Percentiles rank a stretch among this genome's conserved stretches.
Conservation (phyloP, 2,113 vertebrate species). For the Anthoscopus minutus region DNA sequence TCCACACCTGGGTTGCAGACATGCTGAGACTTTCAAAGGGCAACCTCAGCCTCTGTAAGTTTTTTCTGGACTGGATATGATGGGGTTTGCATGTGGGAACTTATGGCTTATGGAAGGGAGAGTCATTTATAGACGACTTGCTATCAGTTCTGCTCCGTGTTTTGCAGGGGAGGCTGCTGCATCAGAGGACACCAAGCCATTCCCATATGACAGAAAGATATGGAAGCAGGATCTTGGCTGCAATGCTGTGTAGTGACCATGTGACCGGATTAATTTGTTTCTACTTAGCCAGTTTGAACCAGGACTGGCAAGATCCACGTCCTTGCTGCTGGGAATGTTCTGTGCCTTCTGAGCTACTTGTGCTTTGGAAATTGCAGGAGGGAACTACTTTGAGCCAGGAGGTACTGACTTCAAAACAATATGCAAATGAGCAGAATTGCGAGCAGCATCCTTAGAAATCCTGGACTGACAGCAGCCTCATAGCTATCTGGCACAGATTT, state of each 20-base stretch:
- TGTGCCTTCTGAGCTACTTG: neutral
- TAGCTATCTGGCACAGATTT: neutral
- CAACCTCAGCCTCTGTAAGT: rapidly evolving
- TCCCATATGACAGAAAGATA: neutral
- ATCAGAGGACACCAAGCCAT: neutral
- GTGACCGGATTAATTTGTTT: neutral
- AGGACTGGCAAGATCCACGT: neutral
- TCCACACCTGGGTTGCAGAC: neutral
- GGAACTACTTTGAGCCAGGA: neutral
- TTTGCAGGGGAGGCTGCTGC: neutral
- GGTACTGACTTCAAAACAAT: neutral
- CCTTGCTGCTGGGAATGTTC: neutral
- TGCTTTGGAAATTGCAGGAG: neutral
- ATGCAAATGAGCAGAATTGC: neutral
- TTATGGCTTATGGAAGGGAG: neutral
- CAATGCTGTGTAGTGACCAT: neutral
- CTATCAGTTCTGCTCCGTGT: neutral
- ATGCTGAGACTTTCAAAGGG: neutral
- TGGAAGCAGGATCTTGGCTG: neutral
- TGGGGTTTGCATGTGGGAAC: neutral
- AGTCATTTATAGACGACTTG: neutral
- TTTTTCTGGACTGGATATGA: neutral
- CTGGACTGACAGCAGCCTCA: neutral
- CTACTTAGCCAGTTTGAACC: neutral
- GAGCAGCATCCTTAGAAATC: neutral